A percentile compares a stretch with the other conserved stretches of the same genome.
Evolutionary conservation across 2,888 invertebrate genomes (phyloP).

Genomic region (Drosophila subsilvestris): DNA sequence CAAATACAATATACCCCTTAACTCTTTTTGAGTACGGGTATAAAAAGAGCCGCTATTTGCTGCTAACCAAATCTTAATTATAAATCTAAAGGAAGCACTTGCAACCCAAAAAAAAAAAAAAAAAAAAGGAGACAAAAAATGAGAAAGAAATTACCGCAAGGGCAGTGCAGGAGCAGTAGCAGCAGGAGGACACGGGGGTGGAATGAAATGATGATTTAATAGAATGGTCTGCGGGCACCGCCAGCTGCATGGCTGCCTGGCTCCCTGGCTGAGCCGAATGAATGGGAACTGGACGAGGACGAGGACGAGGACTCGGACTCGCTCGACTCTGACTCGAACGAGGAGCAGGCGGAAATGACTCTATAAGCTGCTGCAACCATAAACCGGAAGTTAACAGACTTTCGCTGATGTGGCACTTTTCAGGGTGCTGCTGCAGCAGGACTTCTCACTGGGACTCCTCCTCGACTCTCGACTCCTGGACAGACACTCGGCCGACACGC

Average conservation of each 20-base stretch:
- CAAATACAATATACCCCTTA: too few species aligned
- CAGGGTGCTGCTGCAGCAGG: conserved; percentile 46
- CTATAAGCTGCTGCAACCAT: conserved; percentile 79
- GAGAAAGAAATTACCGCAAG: conserved; percentile 70
- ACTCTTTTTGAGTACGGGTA: too few species aligned
- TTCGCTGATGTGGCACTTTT: conserved; percentile 82
- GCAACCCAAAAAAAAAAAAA: conserved; percentile 49
- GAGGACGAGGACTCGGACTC: not conserved
- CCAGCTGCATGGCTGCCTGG: conserved; percentile 55
- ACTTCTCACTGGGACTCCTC: conserved; percentile 7
- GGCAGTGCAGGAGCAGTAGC: conserved; percentile 58
- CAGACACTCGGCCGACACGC: conserved; percentile 50
- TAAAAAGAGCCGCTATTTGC: conserved; percentile 76
- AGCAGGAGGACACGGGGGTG: conserved; percentile 33
- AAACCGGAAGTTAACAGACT: conserved; percentile 83
- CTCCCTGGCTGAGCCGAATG: conserved; percentile 66
- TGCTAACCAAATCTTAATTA: conserved; percentile 83
- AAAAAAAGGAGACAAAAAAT: conserved; percentile 23
- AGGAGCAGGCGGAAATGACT: conserved; percentile 74
- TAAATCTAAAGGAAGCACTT: conserved; percentile 82
- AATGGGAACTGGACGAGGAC: conserved; percentile 55
- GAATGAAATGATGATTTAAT: conserved; percentile 82
- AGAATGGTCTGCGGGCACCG: conserved; percentile 78
- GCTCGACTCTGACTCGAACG: conserved; percentile 28
- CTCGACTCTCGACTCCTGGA: conserved; percentile 21